A percentile compares a stretch with the other conserved stretches of the same genome.
Evolutionary conservation across 2,113 vertebrate genomes (phyloP).

Genomic region (Pelecanoides urinatrix): DNA sequence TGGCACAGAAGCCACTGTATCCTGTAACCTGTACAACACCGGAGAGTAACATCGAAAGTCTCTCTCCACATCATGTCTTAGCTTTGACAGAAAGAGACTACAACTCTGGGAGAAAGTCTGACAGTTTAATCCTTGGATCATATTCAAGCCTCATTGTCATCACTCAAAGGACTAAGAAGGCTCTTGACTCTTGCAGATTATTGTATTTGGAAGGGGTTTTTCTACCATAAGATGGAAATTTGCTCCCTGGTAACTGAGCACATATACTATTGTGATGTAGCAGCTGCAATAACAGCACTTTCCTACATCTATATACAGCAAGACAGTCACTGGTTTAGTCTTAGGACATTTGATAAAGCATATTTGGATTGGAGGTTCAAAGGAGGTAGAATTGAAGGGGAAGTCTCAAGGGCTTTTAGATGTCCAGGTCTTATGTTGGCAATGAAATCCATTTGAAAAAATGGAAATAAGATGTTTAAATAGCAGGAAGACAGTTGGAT

Average conservation of each 20-base stretch:
- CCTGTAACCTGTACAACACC: neutral
- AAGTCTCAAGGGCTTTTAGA: neutral
- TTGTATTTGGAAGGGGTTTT: neutral
- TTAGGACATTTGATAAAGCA: neutral
- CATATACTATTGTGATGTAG: neutral
- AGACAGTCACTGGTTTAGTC: neutral
- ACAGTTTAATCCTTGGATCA: neutral
- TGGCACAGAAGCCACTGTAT: neutral
- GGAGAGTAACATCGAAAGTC: neutral
- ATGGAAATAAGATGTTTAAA: neutral
- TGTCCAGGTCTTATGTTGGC: neutral
- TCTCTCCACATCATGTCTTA: neutral
- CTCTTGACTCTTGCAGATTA: neutral
- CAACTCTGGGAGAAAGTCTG: neutral
- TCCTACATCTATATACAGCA: neutral
- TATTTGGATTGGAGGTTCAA: neutral
- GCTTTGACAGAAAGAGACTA: neutral
- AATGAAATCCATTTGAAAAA: neutral
- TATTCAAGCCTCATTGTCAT: neutral
- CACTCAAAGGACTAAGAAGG: neutral
- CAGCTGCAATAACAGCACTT: neutral
- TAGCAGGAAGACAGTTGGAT: neutral
- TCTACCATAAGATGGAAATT: neutral
- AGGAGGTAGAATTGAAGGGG: neutral
- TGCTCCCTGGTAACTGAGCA: neutral